Base-by-base conservation (phyloP, 2,113 vertebrate species). In the Urocynchramus pylzowi region DNA sequence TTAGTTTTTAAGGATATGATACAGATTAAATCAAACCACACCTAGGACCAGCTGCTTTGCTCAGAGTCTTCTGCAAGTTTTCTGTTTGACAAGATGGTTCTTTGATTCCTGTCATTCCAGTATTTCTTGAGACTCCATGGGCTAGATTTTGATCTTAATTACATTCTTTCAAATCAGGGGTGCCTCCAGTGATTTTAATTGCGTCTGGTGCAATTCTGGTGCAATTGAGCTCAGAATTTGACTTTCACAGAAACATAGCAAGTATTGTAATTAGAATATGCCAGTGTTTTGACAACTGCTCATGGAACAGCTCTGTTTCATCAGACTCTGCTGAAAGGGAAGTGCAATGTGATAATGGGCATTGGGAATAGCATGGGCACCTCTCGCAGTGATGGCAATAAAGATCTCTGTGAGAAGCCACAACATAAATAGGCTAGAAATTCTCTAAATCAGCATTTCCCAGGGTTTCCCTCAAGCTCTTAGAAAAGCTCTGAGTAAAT, bases 281-380 rank as follows among this genome's bases (percentile, higher is more conserved):
- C 73, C 68, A 81, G 56, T 84, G 84, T 96, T 96, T 96, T 96
- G 93, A 93, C 96, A 95, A 52, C 76, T 56, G 56, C 49, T 90
- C 30, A 20, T 41, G 35, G 49, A 92, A 78, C 30, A 87, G 68
- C 27, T 84, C 76, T 92, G n/a, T 92, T 88, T 60, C 6, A 3
- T 74, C 79, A 88, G 64, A 9, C n/a, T 79, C 50, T 93, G 83
- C 73, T 7, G 23, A 92, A 93, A 91, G 37, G 41, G 81, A 95
- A 89, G 53, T 30, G 23, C 20, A 44, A 37, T 68, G 64, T 75
- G 79, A 91, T 95, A 93, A 85, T 75, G 68, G 79, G 61, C 68
- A 37, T 3, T 42, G 68, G 82, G 87, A 96, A 87, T 67, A 53
- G 16, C 22, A 24, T 3, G 6, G 44, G 5, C 35, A 81, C 22